A percentile compares a stretch with the other conserved stretches of the same genome.
Evolutionary conservation across 2,113 vertebrate genomes (phyloP).

Genomic region (Pontoporia blainvillei): DNA sequence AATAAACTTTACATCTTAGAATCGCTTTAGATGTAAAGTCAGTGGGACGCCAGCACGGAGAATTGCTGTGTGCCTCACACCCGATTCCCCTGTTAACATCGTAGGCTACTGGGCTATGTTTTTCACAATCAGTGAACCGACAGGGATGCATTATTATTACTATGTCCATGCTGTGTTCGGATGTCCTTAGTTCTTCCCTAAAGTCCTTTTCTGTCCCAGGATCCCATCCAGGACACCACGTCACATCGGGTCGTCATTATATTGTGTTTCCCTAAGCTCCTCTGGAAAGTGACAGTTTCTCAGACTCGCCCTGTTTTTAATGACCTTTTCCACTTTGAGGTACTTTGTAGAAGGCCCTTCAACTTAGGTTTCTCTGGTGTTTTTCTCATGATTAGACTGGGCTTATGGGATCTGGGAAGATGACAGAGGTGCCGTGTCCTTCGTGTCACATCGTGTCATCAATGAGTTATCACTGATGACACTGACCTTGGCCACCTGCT

Average conservation of each 20-base stretch:
- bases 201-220: not conserved
- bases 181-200: not conserved
- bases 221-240: not conserved
- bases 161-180: not conserved
- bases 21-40: not conserved
- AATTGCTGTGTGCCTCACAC: not conserved
- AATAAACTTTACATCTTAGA: not conserved
- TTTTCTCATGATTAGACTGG: not conserved
- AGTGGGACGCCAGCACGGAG: not conserved
- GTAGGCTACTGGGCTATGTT: not conserved
- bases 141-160: not conserved
- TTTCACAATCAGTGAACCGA: not conserved
- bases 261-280: not conserved
- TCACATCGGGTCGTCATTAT: too few species aligned
- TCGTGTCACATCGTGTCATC: too few species aligned
- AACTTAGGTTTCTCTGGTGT: not conserved
- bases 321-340: too few species aligned
- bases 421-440: too few species aligned
- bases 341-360: not conserved
- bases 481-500: not conserved
- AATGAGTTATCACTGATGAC: too few species aligned
- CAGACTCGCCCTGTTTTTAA: too few species aligned
- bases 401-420: not conserved
- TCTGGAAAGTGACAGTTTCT: not conserved
- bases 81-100: not conserved